Conservation (phyloP, 1,140 invertebrate species). For the Leptopilina clavipes region DNA sequence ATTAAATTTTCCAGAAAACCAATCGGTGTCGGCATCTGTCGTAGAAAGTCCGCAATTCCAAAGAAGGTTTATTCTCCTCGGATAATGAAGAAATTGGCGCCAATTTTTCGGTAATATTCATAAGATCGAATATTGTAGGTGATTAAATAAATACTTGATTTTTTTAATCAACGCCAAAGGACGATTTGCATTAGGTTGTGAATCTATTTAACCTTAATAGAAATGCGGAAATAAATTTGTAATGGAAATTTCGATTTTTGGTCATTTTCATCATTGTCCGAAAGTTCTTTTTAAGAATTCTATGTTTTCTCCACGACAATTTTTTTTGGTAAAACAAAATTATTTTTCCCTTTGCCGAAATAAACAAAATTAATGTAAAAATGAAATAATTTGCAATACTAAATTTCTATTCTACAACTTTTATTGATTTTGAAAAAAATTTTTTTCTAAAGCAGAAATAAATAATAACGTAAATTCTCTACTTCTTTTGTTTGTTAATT, state of each 20-base stretch:
- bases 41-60: background rate
- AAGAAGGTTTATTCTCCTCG: background rate
- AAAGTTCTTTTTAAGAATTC: background rate
- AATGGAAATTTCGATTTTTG: constrained; percentile 41
- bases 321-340: too few species aligned
- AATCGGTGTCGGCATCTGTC: background rate
- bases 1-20: background rate
- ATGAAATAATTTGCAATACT: too few species aligned
- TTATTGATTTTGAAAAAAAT: too few species aligned
- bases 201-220: constrained; percentile 40
- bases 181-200: constrained; percentile 9
- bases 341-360: too few species aligned
- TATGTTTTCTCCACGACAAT: background rate
- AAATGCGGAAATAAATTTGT: constrained; percentile 39
- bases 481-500: too few species aligned
- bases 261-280: background rate
- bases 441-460: too few species aligned
- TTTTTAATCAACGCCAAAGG: constrained; percentile 7
- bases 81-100: background rate
- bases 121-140: background rate
- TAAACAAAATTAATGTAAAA: too few species aligned
- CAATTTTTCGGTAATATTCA: too few species aligned
- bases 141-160: constrained; percentile 38
- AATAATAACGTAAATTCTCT: too few species aligned
- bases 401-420: too few species aligned